Evolutionary conservation across 2,888 invertebrate genomes (phyloP).

Genomic region (Andrena chrysosceles): DNA sequence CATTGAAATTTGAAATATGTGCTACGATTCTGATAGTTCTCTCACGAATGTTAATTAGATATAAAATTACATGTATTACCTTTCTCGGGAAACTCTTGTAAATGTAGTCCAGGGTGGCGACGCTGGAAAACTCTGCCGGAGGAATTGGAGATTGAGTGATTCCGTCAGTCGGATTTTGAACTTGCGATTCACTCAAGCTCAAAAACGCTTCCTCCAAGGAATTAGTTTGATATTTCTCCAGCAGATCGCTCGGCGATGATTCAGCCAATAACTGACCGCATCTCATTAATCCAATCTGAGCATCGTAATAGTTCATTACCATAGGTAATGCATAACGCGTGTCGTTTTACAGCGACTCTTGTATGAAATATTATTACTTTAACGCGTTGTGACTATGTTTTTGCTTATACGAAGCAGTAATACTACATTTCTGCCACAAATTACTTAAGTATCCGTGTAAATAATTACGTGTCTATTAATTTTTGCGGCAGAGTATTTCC

Average conservation of each 20-base stretch:
- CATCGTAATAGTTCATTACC: neutral
- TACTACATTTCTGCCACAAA: too few relatives aligned
- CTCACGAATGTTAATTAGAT: too few relatives aligned
- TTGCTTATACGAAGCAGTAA: too few relatives aligned
- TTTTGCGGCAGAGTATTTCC: too few relatives aligned
- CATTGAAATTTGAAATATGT: too few relatives aligned
- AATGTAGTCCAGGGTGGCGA: neutral
- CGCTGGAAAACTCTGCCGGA: neutral
- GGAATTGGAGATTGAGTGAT: fast-evolving
- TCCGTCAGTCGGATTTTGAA: constrained; percentile 79
- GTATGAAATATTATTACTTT: neutral
- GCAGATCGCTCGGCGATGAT: constrained; percentile 91
- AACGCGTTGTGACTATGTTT: too few relatives aligned
- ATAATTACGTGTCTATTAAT: too few relatives aligned
- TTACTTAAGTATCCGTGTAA: too few relatives aligned
- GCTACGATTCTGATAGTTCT: too few relatives aligned
- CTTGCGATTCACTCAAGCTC: constrained; percentile 89
- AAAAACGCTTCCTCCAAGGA: constrained; percentile 96
- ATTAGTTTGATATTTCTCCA: constrained; percentile 89
- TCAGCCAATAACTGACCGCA: constrained; percentile 94
- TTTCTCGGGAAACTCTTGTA: neutral
- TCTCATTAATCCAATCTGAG: constrained; percentile 95
- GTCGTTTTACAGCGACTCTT: neutral
- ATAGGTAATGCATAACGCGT: neutral
- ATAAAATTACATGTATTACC: constrained; percentile 7